Evolutionary conservation across 92 coral and sea anemone species (phyloP), one percentile per base, ranked within the genome.

Genomic region (Epizoanthus fatuus): DNA sequence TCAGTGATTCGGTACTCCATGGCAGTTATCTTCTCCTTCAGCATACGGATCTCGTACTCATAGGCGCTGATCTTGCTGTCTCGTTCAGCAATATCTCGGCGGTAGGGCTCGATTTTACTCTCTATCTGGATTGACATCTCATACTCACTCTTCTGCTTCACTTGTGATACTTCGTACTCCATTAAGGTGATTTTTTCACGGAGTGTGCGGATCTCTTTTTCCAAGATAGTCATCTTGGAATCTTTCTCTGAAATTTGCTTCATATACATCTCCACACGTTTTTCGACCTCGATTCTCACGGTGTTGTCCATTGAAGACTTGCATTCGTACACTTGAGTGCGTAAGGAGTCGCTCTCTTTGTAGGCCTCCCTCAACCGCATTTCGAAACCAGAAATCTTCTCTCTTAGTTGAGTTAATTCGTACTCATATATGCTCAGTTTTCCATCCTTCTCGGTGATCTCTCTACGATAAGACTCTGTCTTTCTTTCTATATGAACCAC

Each of bases 341-440:
- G 86, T 40, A 86, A 49, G 32, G 66, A 39, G 37, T 86, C 90
- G 29, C 90, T 80, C 29, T 86, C 90, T 51, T 71, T 86, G 66
- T 42, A 13, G 22, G 76, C 59, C 7, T 80, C 90, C 39, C 35
- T 79, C 69, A 71, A 69, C 54, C 81, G 84, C 3, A 60, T 51
- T 67, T 87, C 84, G 17, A 87, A 40, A 29, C 75, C 45, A 35
- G 54, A 42, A 5, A 54, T 49, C 76, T 11, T 58, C 38, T 80
- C 90, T 51, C 76, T 86, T 58, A 86, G 53, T 20, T 76, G 75
- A n/a, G 74, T 59, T 19, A 86, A 19, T 54, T 86, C 85, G 19
- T 74, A 69, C 40, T 79, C 90, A 35, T 79, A 80, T 65, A 82
- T 72, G 80, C 32, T 86, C 35, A 86, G 65, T 52, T 66, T 86